These are phyloP conservation scores for Drosophila engyochracea DNA, from an alignment of 2,888 invertebrate genomes.

Conservation along the genomic window DNA sequence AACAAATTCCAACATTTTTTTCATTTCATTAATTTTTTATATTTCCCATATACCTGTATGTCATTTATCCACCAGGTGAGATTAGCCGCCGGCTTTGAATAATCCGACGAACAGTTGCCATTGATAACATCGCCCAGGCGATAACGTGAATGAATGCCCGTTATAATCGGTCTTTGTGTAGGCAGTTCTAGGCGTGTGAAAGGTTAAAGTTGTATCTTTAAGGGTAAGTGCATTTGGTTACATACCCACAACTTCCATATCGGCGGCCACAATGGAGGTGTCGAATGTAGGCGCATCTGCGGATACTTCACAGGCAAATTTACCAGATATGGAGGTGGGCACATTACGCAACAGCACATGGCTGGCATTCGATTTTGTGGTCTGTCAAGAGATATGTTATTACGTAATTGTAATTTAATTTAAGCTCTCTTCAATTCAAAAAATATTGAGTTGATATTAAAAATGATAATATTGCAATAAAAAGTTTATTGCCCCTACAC, in stretches of 20 bases:
- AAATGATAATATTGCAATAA: not conserved
- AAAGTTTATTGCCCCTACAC: not conserved
- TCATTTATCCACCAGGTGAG: slow-evolving; percentile 88
- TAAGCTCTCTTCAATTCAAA: slow-evolving; percentile 2
- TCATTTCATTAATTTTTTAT: too few species aligned
- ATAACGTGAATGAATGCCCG: slow-evolving; percentile 86
- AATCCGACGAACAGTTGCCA: slow-evolving; percentile 87
- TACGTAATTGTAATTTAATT: slow-evolving; percentile 3
- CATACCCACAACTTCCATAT: slow-evolving; percentile 85
- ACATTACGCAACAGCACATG: slow-evolving; percentile 84
- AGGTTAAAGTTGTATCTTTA: not conserved
- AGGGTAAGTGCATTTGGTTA: slow-evolving; percentile 26
- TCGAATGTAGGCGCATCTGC: slow-evolving; percentile 85
- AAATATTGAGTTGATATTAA: not conserved
- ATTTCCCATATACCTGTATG: slow-evolving; percentile 75
- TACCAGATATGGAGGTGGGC: slow-evolving; percentile 83
- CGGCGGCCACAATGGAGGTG: slow-evolving; percentile 83
- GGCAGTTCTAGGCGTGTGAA: slow-evolving; percentile 84
- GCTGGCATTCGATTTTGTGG: slow-evolving; percentile 84
- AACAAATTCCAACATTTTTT: too few species aligned
- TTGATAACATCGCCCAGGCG: slow-evolving; percentile 86
- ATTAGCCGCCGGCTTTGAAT: slow-evolving; percentile 87
- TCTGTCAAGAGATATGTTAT: slow-evolving; percentile 61
- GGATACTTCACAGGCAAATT: slow-evolving; percentile 85
- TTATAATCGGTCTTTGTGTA: slow-evolving; percentile 86